A percentile compares a stretch with the other conserved stretches of the same genome.
Evolutionary conservation across 1,140 invertebrate genomes (phyloP).

Genomic region (Plutomurus gul): DNA sequence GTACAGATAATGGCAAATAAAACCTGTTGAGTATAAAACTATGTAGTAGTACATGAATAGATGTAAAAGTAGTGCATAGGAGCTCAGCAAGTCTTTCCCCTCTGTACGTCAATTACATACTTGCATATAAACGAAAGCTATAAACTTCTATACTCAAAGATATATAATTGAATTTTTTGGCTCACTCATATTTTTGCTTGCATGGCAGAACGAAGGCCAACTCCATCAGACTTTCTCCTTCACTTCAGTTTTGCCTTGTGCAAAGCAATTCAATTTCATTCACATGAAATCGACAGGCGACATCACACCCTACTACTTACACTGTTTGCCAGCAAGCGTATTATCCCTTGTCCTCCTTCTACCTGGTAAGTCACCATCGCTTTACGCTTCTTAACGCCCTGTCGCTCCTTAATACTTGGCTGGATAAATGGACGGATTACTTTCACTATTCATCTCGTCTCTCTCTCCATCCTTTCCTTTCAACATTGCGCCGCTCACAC

Average conservation of each 20-base stretch:
- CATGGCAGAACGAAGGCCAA: background rate
- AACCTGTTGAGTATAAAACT: conserved; percentile 27
- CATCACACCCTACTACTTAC: background rate
- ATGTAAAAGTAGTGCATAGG: background rate
- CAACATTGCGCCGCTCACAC: no score
- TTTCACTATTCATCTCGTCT: no score
- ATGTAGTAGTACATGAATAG: conserved; percentile 8
- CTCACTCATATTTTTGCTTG: background rate
- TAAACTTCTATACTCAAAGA: background rate
- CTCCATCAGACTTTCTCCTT: background rate
- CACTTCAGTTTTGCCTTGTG: background rate
- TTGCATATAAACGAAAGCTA: background rate
- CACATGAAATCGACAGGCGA: background rate
- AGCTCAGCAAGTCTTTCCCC: background rate
- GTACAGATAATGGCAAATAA: conserved; percentile 3
- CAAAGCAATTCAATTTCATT: conserved; percentile 12
- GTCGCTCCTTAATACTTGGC: no score
- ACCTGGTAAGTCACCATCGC: background rate
- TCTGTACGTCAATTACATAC: background rate
- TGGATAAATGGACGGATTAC: no score
- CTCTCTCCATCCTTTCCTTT: no score
- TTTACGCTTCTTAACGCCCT: no score
- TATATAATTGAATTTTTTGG: conserved; percentile 11
- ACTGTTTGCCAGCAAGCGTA: background rate
- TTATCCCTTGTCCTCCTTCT: background rate